Evolutionary conservation across 2,888 invertebrate genomes (phyloP).

Genomic region (Sminthurinus aureus): DNA sequence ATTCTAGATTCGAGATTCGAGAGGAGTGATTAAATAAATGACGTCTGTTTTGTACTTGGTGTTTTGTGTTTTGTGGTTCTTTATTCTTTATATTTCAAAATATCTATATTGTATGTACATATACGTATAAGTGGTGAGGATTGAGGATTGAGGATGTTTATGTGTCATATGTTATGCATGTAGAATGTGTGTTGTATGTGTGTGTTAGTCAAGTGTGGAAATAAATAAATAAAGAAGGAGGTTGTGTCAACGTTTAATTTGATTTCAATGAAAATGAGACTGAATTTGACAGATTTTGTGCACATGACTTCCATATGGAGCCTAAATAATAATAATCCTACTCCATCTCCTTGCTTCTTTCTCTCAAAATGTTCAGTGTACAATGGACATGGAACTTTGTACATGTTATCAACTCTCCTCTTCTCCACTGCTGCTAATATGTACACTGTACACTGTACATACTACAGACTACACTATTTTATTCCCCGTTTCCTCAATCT

Average conservation of each 20-base stretch:
- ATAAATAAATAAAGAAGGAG: conserved; percentile 22
- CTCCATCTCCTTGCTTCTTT: background rate
- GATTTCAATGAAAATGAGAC: conserved; percentile 38
- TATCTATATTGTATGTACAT: too few species aligned
- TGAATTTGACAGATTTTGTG: conserved; percentile 38
- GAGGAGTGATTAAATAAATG: too few species aligned
- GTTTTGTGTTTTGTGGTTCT: too few species aligned
- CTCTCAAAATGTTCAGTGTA: background rate
- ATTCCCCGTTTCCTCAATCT: too few species aligned
- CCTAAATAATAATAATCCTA: background rate
- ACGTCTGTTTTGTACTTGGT: too few species aligned
- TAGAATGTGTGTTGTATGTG: background rate
- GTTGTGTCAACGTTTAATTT: conserved; percentile 41
- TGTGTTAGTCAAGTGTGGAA: conserved; percentile 19
- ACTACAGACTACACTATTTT: too few species aligned
- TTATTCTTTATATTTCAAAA: too few species aligned
- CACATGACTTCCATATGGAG: conserved; percentile 35
- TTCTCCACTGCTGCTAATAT: background rate
- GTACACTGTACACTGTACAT: background rate
- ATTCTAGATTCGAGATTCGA: too few species aligned
- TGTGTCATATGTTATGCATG: too few species aligned
- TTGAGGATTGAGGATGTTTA: too few species aligned
- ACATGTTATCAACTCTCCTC: too few species aligned
- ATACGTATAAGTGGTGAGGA: background rate
- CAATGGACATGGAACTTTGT: background rate